These are phyloP conservation scores for Drosophila sturtevanti DNA, from an alignment of 1,140 invertebrate species.

Conservation along the genomic window DNA sequence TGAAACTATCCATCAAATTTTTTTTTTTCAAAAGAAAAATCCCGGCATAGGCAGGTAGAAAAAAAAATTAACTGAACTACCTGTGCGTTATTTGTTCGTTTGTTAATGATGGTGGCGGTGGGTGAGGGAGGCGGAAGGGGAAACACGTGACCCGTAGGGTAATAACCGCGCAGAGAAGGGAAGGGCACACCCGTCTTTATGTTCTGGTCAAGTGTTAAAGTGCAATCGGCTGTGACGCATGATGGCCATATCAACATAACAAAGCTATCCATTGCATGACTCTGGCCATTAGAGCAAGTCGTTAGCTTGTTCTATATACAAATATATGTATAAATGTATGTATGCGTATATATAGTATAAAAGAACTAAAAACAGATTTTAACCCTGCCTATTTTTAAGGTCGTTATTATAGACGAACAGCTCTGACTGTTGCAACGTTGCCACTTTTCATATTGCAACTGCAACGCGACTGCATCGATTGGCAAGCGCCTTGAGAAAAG, in stretches of 20 bases:
- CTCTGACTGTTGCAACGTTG: conserved; percentile 49
- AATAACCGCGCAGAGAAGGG: conserved; percentile 30
- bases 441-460: conserved; percentile 51
- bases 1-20: conserved; percentile 56
- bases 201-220: conserved; percentile 76
- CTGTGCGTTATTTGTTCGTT: conserved; percentile 37
- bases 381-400: conserved; percentile 30
- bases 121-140: conserved; percentile 9
- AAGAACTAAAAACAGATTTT: conserved; percentile 39
- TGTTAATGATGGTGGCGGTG: conserved; percentile 57
- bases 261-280: conserved; percentile 61
- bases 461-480: conserved; percentile 65
- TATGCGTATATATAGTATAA: no score
- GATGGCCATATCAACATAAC: conserved; percentile 18
- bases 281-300: conserved; percentile 70
- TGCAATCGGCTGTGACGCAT: conserved; percentile 72
- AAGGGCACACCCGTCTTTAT: conserved; percentile 37
- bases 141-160: conserved; percentile 69
- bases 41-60: conserved; percentile 39
- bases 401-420: neutral
- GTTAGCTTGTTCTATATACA: conserved; percentile 48
- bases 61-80: conserved; percentile 57
- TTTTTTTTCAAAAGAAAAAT: conserved; percentile 58
- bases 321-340: conserved; percentile 24
- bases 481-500: conserved; percentile 59